These are phyloP conservation scores for Pseudomyrmex flavicornis DNA, from an alignment of 1,140 invertebrate species.

Conservation along the genomic window DNA sequence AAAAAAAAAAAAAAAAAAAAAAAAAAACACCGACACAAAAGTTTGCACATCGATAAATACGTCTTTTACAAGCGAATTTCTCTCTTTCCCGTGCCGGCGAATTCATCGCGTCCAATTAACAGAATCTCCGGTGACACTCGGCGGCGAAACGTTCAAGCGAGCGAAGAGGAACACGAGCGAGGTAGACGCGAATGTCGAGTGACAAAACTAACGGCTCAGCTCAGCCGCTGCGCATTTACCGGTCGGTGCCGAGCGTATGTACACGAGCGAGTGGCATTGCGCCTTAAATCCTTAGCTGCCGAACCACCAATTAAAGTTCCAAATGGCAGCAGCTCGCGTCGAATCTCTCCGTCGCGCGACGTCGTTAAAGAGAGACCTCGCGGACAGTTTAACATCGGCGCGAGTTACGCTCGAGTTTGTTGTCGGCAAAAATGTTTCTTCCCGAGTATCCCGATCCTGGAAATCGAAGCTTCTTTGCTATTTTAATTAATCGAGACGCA, in stretches of 20 bases:
- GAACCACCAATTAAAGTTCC: conserved; percentile 67
- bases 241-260: conserved; percentile 54
- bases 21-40: neutral
- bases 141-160: conserved; percentile 62
- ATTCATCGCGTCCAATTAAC: conserved; percentile 82
- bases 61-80: too few relatives aligned
- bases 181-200: conserved; percentile 71
- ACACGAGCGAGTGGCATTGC: conserved; percentile 35
- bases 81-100: conserved; percentile 45
- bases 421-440: neutral
- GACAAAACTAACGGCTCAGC: conserved; percentile 79
- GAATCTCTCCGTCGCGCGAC: neutral
- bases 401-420: neutral
- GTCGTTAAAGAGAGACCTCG: neutral
- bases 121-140: conserved; percentile 68
- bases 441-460: too few relatives aligned
- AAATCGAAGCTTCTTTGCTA: neutral
- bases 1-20: neutral
- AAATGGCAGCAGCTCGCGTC: neutral
- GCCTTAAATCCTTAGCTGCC: conserved; percentile 47
- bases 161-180: conserved; percentile 60
- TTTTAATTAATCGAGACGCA: neutral
- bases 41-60: too few relatives aligned
- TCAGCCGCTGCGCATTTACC: neutral
- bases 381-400: neutral